Percentiles rank a stretch among this genome's conserved stretches.
Conservation (phyloP, 2,888 invertebrate species). For the Operophtera brumata region DNA sequence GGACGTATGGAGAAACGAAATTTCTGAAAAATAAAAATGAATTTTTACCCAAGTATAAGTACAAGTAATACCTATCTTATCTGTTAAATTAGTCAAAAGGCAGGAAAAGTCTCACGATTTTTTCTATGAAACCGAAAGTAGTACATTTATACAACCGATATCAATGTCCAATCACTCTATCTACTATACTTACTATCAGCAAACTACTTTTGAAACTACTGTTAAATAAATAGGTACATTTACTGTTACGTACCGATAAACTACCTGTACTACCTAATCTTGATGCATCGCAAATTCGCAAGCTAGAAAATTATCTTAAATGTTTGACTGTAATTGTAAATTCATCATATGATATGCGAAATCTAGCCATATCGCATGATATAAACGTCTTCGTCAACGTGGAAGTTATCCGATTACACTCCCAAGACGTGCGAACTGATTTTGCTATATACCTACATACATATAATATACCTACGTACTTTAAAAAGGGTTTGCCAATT, state of each 20-base stretch:
- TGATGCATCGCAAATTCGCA: conserved; percentile 18
- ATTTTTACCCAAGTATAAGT: conserved; percentile 1
- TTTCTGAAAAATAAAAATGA: conserved; percentile 81
- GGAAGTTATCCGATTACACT: neutral
- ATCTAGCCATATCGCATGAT: neutral
- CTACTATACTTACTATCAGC: conserved; percentile 21
- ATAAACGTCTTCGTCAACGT: neutral
- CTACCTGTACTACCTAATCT: conserved; percentile 16
- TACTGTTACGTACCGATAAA: conserved; percentile 8
- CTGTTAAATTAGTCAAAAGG: conserved; percentile 9
- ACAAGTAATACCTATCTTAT: conserved; percentile 11
- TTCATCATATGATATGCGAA: neutral
- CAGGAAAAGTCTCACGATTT: conserved; percentile 11
- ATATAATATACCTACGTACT: too few species aligned
- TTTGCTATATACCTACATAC: too few species aligned
- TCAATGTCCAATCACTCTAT: conserved; percentile 16
- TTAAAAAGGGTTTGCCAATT: too few species aligned
- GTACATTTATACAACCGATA: conserved; percentile 14
- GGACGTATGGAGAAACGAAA: conserved; percentile 87
- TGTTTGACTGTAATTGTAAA: conserved; percentile 1
- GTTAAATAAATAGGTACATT: neutral
- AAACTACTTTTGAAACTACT: conserved; percentile 5
- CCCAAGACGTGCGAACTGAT: neutral
- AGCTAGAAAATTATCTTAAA: conserved; percentile 5
- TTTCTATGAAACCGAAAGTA: conserved; percentile 17